Percentiles rank a stretch among this genome's conserved stretches.
These are phyloP conservation scores for Isichthys henryi DNA, from an alignment of 2,113 vertebrate species.

Conservation along the genomic window DNA sequence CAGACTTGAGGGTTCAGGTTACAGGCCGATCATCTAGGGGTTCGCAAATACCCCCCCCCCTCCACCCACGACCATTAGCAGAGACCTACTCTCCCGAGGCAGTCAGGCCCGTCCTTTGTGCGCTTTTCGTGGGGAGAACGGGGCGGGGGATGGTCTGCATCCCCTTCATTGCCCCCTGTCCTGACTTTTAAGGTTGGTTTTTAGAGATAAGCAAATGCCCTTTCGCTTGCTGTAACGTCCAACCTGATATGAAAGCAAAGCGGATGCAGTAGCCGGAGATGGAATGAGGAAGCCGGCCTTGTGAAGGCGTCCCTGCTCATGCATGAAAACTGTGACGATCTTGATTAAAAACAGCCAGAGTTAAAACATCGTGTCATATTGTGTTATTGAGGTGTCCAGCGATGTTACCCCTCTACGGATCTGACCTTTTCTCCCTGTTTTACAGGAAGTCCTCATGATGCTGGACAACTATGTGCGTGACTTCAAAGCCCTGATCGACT, in stretches of 20 bases:
- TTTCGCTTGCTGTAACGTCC: not conserved
- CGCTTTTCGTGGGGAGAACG: not conserved
- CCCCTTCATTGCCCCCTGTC: not conserved
- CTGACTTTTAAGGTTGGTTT: not conserved
- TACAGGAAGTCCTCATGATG: conserved; percentile 97
- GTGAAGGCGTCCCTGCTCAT: not conserved
- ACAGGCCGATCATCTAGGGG: conserved; percentile 40
- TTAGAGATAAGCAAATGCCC: not conserved
- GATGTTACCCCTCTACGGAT: not conserved
- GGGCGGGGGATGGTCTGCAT: not conserved
- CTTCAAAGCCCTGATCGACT: conserved; percentile 97
- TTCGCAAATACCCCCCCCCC: conserved; percentile 30
- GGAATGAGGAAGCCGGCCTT: not conserved
- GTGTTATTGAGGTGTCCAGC: not conserved
- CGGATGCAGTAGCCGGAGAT: not conserved
- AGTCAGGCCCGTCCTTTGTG: not conserved
- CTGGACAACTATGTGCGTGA: conserved; percentile 96
- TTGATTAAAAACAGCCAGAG: not conserved
- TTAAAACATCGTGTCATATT: not conserved
- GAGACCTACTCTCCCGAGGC: not conserved
- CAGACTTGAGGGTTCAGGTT: conserved; percentile 58
- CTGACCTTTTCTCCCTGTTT: not conserved
- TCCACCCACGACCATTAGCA: conserved; percentile 48
- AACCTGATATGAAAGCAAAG: not conserved
- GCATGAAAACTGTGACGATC: not conserved